Evolutionary conservation across 2,797 vertebrate genomes (phyloP).

Genomic region (Gymnocypris eckloni): DNA sequence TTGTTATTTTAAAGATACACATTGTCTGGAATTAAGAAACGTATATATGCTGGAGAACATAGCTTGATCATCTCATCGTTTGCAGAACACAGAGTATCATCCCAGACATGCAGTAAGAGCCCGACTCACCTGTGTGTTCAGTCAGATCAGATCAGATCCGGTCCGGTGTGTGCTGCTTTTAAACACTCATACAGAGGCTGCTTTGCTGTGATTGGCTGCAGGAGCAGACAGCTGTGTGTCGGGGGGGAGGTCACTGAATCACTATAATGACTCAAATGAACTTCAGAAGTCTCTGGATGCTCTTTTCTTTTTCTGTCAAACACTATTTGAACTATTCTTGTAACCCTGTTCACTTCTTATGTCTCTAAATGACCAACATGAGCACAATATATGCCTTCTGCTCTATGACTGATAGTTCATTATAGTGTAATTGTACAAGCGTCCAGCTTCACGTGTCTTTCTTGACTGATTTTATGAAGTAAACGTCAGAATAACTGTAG

Average conservation of each 20-base stretch:
- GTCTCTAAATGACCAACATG: background rate
- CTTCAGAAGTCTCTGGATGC: background rate
- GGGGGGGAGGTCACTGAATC: background rate
- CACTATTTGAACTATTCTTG: background rate
- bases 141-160: background rate
- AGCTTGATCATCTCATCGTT: background rate
- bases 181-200: background rate
- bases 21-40: background rate
- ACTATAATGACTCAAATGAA: background rate
- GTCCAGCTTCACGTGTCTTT: background rate
- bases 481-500: no score
- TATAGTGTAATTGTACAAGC: no score
- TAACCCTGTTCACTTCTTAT: background rate
- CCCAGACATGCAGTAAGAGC: background rate
- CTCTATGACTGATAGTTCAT: no score
- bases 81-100: background rate
- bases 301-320: background rate
- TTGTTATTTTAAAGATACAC: no score
- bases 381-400: background rate
- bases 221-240: no score
- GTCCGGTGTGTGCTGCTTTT: background rate
- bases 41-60: no score
- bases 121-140: slow-evolving; percentile 26
- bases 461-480: background rate
- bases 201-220: slow-evolving; percentile 24